Conservation (phyloP, 2,797 vertebrate genomes). For the Delichon dasypus region DNA sequence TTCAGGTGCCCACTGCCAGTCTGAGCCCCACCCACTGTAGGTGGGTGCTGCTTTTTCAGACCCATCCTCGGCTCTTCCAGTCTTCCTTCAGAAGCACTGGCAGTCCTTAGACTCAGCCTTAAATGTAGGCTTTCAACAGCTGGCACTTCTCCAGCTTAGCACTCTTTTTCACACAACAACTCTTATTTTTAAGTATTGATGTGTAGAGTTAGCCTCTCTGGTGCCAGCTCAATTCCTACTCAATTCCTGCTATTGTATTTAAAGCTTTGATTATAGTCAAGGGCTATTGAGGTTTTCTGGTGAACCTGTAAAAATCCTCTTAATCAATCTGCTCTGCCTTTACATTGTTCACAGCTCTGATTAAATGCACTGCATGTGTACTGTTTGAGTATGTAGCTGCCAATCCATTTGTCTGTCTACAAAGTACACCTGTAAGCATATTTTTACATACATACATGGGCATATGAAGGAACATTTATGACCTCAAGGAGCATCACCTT, state of each 20-base stretch:
- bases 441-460: neutral
- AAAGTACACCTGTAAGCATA: neutral
- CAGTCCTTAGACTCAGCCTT: neutral
- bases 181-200: constrained; percentile 75
- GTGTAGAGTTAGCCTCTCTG: constrained; percentile 67
- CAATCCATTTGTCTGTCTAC: neutral
- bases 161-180: constrained; percentile 67
- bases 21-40: neutral
- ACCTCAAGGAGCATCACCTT: neutral
- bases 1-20: neutral
- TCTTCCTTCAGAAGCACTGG: neutral
- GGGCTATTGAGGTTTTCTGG: constrained; percentile 33
- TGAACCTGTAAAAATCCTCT: constrained; percentile 57
- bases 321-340: constrained; percentile 36
- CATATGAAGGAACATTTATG: neutral
- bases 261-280: constrained; percentile 71
- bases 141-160: constrained; percentile 71
- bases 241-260: constrained; percentile 61
- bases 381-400: neutral
- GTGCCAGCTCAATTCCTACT: constrained; percentile 71
- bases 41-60: neutral
- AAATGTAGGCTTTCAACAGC: constrained; percentile 55
- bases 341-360: constrained; percentile 6
- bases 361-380: neutral
- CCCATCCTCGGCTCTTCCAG: neutral